A percentile compares a stretch with the other conserved stretches of the same genome.
Conservation (phyloP, 1,140 invertebrate species). For the Proctacanthus coquilletti region DNA sequence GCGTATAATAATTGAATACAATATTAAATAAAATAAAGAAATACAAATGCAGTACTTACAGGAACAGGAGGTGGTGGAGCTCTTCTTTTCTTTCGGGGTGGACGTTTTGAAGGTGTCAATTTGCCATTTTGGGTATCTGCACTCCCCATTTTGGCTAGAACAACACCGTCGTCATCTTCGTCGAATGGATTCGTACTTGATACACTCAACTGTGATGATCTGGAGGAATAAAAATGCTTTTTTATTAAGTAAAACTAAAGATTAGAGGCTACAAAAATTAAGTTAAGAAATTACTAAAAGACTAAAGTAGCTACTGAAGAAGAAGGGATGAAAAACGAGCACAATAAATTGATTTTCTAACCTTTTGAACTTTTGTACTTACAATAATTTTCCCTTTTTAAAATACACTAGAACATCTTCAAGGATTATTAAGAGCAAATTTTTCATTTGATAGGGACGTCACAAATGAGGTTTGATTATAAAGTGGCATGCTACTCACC, state of each 20-base stretch:
- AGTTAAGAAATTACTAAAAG: not conserved
- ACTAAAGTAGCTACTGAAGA: conserved; percentile 2
- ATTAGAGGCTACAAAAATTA: not conserved
- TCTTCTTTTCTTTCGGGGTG: conserved; percentile 34
- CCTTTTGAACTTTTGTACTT: too few relatives aligned
- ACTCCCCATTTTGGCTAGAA: conserved; percentile 1
- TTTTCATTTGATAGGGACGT: too few relatives aligned
- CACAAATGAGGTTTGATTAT: too few relatives aligned
- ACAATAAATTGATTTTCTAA: conserved; percentile 6
- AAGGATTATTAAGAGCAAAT: too few relatives aligned
- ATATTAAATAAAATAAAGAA: too few relatives aligned
- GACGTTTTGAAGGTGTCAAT: conserved; percentile 28
- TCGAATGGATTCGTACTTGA: conserved; percentile 38
- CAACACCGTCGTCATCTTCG: conserved; percentile 23
- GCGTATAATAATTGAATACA: not conserved
- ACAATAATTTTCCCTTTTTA: too few relatives aligned
- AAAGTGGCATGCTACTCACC: not conserved
- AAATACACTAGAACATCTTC: too few relatives aligned
- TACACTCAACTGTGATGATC: conserved; percentile 35
- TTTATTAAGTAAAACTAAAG: not conserved
- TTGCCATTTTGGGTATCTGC: not conserved
- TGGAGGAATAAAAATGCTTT: conserved; percentile 7
- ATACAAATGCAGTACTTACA: conserved; percentile 15
- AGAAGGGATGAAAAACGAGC: conserved; percentile 6
- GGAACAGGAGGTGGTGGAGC: conserved; percentile 32